Conservation (phyloP, 2,797 vertebrate species). For the Morus bassanus region DNA sequence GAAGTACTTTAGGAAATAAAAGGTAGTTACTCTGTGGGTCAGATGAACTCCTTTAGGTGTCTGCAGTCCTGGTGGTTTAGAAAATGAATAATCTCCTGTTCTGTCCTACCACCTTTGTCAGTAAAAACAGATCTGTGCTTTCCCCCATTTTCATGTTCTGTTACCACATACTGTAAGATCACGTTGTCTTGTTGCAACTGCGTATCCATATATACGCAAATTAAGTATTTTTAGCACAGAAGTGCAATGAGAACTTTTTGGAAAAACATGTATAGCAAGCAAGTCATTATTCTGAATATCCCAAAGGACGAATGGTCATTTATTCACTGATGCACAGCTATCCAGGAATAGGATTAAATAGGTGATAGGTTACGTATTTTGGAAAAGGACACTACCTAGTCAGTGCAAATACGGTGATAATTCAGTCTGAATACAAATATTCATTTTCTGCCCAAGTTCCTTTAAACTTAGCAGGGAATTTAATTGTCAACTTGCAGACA, state of each 20-base stretch:
- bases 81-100: not conserved
- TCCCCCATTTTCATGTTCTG: not conserved
- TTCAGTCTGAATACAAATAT: not conserved
- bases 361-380: not conserved
- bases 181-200: not conserved
- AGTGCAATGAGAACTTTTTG: not conserved
- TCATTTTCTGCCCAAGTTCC: not conserved
- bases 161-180: not conserved
- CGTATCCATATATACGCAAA: not conserved
- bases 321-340: not conserved
- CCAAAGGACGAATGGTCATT: not conserved
- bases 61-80: not conserved
- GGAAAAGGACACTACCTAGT: not conserved
- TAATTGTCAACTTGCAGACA: not conserved
- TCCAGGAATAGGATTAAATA: not conserved
- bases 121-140: not conserved
- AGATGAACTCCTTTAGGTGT: not conserved
- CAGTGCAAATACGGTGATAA: not conserved
- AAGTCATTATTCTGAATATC: not conserved
- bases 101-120: not conserved
- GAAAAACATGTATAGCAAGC: not conserved
- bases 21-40: not conserved
- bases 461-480: not conserved
- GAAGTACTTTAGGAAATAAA: not conserved
- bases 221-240: not conserved